Base-by-base conservation (phyloP, 2,113 vertebrate genomes). In the Paraplagusia blochii region DNA sequence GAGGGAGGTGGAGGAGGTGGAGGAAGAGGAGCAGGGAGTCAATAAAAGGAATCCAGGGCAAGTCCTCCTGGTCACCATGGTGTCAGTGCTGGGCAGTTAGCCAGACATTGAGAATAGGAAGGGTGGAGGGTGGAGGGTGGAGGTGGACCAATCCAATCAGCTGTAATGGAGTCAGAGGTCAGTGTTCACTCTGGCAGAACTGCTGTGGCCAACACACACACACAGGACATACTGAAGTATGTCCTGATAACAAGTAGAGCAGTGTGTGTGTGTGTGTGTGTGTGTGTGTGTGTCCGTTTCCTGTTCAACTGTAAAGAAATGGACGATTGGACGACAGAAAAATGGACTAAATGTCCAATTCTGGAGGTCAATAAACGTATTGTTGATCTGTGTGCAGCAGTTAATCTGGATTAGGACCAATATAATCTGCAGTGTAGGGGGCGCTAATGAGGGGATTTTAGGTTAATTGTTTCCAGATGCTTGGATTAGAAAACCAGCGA, bases 141-240 rank as follows among this genome's bases (percentile, higher is more conserved):
- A 58, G 48, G 68, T 10, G 56, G 53, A 72, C 69, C 84, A 76
- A 88, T 88, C 84, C 79, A 86, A 87, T 86, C 85, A 85, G 72
- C 58, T 72, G 77, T 82, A 85, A 81, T 87, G 85, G 80, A 81
- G 87, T 82, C 85, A 87, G 77, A 86, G 85, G 80, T 83, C 79
- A 82, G 44, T 81, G 83, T 86, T 84, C 76, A 77, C 84, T 84
- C 74, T 60, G 72, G 59, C 79, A 80, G 73, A 74, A 82, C 63
- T 63, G 71, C 73, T 56, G 17, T 57, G 53, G 70, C 72, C 59
- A 72, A 69, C 59, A 57, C 63, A 44, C 43, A 59, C 40, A n/a
- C 18, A 70, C 62, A 72, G 70, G 35, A 58, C 69, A 74, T 14
- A 19, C 55, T 75, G 68, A 55, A 66, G 47, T 52, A 53, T 58